A percentile compares a stretch with the other conserved stretches of the same genome.
phyloP scores from a whole-genome alignment of 2,113 vertebrate genomes.

The Scopus umbretta region DNA sequence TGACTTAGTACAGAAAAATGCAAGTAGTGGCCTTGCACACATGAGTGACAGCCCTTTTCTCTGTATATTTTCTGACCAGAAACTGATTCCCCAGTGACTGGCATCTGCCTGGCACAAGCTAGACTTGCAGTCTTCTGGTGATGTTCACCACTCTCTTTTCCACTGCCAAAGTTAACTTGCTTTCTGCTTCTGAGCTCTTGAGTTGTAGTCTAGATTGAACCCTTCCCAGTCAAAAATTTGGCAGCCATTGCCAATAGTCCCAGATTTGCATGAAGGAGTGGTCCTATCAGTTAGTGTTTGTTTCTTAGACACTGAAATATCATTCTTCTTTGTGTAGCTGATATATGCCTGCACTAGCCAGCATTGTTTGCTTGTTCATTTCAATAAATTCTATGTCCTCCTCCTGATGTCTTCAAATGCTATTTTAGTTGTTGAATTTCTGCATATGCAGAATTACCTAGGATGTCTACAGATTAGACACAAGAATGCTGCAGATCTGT shows the following conservation, averaged over 20 bases:
- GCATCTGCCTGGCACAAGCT: background rate
- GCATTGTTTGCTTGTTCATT: background rate
- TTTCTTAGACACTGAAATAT: background rate
- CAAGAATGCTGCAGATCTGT: background rate
- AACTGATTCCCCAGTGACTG: background rate
- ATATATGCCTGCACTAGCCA: background rate
- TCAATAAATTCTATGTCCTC: background rate
- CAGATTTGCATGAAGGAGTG: background rate
- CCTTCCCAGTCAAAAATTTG: background rate
- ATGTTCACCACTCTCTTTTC: background rate
- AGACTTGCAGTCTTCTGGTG: background rate
- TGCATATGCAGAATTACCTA: background rate
- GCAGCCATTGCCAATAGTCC: background rate
- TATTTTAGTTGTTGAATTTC: background rate
- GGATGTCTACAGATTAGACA: background rate
- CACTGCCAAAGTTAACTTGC: background rate
- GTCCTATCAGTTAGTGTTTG: background rate
- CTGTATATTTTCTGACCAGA: background rate
- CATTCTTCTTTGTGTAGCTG: background rate
- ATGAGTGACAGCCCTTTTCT: background rate
- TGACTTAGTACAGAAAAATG: background rate
- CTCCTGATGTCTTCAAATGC: background rate
- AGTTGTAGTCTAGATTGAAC: background rate
- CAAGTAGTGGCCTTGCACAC: background rate
- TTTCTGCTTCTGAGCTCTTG: background rate